Base-by-base conservation (phyloP, 2,797 vertebrate genomes). In the Clarias fuscus region DNA sequence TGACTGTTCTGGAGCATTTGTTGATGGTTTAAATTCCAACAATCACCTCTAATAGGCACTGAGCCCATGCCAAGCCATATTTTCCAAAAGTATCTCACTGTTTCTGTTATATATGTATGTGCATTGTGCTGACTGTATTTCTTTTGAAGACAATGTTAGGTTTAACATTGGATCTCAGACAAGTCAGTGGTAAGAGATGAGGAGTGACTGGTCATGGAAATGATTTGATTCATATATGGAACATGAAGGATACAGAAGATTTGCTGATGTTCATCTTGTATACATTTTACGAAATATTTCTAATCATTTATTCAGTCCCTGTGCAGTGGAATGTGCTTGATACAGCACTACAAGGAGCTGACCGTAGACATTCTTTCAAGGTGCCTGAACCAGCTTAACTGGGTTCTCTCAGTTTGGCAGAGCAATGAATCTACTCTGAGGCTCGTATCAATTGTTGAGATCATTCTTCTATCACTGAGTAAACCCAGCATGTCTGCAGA, bases 161-260 rank as follows among this genome's bases (percentile, higher is more conserved):
- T n/a, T 72, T 72, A 24, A 37, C 30, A 30, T 30, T 30, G 30
- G 30, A 10, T 75, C 43, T 75, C 24, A 17, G 48, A 56, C 17
- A 27, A 76, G n/a, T 76, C 40, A n/a, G 40, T 76, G 73, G 53
- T 58, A 58, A 58, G n/a, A n/a, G 48, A n/a, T 77, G n/a, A 30
- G 15, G 24, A n/a, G 27, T 43, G 70, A 40, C 70, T 11, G 20
- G 33, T 37, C 68, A 37, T 75, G 22, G 24, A 56, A 27, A 17
- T 76, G 53, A 17, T 76, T 30, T 58, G 7, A 76, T 30, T 8
- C n/a, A 76, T 58, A 5, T 33, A 30, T 58, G 53, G 73, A 30
- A 20, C n/a, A 77, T 58, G 73, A 30, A 77, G 7, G 18, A 58
- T 30, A 22, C 37, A 11, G 30, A 30, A 61, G 22, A 14, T 76